Evolutionary conservation across 2,797 vertebrate species (phyloP), one percentile per base, ranked within the genome.

Genomic region (Heteromormyrus szaboi): DNA sequence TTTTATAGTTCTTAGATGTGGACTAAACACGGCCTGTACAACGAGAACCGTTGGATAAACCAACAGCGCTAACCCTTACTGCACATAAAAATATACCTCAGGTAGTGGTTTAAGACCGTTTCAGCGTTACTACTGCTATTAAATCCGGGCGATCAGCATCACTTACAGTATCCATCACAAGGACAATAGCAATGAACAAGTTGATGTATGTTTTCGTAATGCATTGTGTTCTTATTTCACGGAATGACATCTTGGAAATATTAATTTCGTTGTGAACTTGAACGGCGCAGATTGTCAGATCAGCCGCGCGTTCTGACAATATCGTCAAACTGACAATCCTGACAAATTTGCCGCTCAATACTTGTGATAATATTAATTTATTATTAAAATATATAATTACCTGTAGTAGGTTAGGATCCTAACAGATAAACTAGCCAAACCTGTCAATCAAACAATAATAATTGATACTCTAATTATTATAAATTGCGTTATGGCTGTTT

Each of bases 1-100:
- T 90, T 92, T 91, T 90, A 91, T 91, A 90, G 86, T 90, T 92
- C 59, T 88, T 90, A 90, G 48, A 54, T 89, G 81, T 79, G 59
- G 72, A 33, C 50, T 65, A 85, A 88, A 84, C 37, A 50, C 51
- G 65, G 46, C 48, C 9, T 50, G 37, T 72, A 85, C 79, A 46
- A 19, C 85, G 48, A n/a, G 50, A 12, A 33, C 17, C 44, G 41
- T 11, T 12, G 22, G n/a, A 84, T n/a, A 50, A 12, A 50, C 46
- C 22, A 12, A 25, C n/a, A 84, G 41, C 17, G 11, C 22, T 46
- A 7, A 50, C 41, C 3, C 44, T 50, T 6, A 79, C 17, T 19
- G 72, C 37, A 41, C 4, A n/a, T 68, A 72, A 72, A 33, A 37
- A 33, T 72, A 44, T 79, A 44, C 41, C 72, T 6, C 6, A 37